phyloP scores from a whole-genome alignment of 2,113 vertebrate genomes.

The Takifugu flavidus region DNA sequence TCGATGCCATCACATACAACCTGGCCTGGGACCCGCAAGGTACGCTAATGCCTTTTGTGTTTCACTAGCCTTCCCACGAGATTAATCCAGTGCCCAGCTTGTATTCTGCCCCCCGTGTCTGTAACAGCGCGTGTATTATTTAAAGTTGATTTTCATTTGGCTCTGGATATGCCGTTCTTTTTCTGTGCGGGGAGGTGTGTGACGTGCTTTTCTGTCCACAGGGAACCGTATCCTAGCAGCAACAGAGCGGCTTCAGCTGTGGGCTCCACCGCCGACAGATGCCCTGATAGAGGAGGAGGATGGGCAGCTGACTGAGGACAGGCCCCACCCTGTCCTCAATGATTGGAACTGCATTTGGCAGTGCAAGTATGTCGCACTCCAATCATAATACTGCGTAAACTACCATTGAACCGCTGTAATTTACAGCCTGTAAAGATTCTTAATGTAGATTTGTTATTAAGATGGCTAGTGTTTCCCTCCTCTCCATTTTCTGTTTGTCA shows the following conservation, averaged over 20 bases:
- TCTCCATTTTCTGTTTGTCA: background rate
- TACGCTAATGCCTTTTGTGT: slow-evolving; percentile 62
- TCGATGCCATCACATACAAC: slow-evolving; percentile 95
- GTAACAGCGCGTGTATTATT: slow-evolving; percentile 24
- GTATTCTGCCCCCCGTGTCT: slow-evolving; percentile 2
- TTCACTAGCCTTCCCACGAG: slow-evolving; percentile 11
- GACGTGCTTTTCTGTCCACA: slow-evolving; percentile 63
- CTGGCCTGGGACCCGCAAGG: slow-evolving; percentile 99
- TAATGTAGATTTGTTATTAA: background rate
- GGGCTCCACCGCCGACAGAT: slow-evolving; percentile 88
- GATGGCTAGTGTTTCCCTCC: background rate
- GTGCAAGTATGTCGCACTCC: slow-evolving; percentile 84
- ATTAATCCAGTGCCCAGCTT: slow-evolving; percentile 20
- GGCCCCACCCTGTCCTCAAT: slow-evolving; percentile 83
- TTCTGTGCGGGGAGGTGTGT: slow-evolving; percentile 36
- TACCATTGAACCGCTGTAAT: background rate
- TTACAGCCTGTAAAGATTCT: background rate
- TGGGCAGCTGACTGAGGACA: slow-evolving; percentile 77
- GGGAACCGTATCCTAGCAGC: slow-evolving; percentile 94
- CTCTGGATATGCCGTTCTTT: slow-evolving; percentile 13
- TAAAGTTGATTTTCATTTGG: slow-evolving; percentile 32
- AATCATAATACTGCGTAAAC: background rate
- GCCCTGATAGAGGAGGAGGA: slow-evolving; percentile 88
- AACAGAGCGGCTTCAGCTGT: slow-evolving; percentile 90
- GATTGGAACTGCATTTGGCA: slow-evolving; percentile 99